Percentiles rank a stretch among this genome's conserved stretches.
phyloP scores from a whole-genome alignment of 2,797 vertebrate species.

The Craterocephalus amniculus region DNA sequence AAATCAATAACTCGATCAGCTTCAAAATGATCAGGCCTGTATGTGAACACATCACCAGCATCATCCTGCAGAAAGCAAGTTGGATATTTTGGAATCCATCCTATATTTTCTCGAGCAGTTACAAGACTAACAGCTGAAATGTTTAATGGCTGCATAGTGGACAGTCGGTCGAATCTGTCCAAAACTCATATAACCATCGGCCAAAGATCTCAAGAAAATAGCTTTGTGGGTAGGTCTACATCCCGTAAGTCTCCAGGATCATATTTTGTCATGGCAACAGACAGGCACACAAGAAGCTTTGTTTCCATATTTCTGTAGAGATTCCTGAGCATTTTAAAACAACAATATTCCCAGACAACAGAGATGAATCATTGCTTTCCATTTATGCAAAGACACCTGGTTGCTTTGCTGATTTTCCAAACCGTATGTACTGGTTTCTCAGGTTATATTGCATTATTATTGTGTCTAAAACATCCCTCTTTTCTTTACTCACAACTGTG shows the following conservation, averaged over 20 bases:
- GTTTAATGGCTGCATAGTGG: neutral
- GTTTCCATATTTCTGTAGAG: no score
- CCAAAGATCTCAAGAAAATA: neutral
- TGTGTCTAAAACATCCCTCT: neutral
- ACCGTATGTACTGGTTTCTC: neutral
- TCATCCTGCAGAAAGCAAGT: neutral
- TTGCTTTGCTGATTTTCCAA: neutral
- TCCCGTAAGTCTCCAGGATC: neutral
- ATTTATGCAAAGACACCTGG: neutral
- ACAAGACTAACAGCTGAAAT: neutral
- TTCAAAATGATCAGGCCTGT: neutral
- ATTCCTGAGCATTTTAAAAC: neutral
- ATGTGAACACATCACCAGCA: neutral
- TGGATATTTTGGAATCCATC: neutral
- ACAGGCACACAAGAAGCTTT: neutral
- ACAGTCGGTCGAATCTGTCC: neutral
- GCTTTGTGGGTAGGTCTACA: neutral
- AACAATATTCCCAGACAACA: neutral
- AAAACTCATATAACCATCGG: neutral
- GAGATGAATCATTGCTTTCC: neutral
- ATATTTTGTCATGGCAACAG: neutral
- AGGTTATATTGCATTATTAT: neutral
- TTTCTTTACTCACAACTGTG: neutral
- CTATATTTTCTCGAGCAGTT: neutral
- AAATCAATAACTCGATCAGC: slow-evolving; percentile 9